Conservation (phyloP, 1,140 invertebrate species). For the Hermetia illucens region DNA sequence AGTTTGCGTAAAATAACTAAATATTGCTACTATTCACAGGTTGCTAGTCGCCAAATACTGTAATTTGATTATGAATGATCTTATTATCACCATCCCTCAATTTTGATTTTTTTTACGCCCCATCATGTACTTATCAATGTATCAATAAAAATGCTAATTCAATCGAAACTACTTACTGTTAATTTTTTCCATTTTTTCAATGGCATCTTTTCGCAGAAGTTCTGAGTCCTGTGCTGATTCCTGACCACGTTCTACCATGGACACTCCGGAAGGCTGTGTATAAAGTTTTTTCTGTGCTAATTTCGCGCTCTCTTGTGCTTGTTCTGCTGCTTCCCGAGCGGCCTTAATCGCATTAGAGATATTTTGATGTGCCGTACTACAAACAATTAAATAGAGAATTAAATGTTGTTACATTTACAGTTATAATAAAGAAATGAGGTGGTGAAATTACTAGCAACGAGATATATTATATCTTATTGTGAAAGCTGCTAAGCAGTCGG, state of each 20-base stretch:
- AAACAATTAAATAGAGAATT: slow-evolving; percentile 1
- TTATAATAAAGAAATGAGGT: slow-evolving; percentile 3
- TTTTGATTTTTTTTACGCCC: too few species aligned
- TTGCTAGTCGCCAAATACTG: too few species aligned
- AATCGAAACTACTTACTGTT: slow-evolving; percentile 25
- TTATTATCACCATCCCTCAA: too few species aligned
- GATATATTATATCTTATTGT: background rate
- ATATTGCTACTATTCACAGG: too few species aligned
- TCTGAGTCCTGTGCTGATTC: slow-evolving; percentile 31
- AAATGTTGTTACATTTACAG: slow-evolving; percentile 2
- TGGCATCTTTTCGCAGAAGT: slow-evolving; percentile 27
- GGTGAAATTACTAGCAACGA: background rate
- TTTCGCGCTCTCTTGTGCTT: slow-evolving; percentile 38
- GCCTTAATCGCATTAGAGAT: slow-evolving; percentile 55
- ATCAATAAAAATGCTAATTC: background rate
- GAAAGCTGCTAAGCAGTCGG: background rate
- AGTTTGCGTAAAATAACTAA: too few species aligned
- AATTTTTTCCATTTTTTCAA: slow-evolving; percentile 31
- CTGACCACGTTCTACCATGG: slow-evolving; percentile 32
- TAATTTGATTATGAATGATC: too few species aligned
- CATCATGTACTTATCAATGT: too few species aligned
- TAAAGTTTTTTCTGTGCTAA: slow-evolving; percentile 20
- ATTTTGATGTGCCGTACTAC: slow-evolving; percentile 63
- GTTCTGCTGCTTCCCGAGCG: slow-evolving; percentile 44
- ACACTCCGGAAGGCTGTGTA: slow-evolving; percentile 28